Conservation (phyloP, 2,113 vertebrate genomes). For the Dasypus novemcinctus region DNA sequence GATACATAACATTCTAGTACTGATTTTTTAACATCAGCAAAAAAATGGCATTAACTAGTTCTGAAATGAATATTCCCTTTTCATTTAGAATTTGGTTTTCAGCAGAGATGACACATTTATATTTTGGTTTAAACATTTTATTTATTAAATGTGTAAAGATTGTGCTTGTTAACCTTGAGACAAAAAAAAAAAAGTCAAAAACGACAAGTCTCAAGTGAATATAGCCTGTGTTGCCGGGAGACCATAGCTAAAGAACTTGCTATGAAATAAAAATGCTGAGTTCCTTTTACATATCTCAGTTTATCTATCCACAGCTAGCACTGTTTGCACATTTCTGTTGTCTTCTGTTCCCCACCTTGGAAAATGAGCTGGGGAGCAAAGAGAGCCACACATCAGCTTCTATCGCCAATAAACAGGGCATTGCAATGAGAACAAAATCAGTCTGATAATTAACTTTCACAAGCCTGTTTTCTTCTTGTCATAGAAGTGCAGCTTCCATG, state of each 20-base stretch:
- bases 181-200: not conserved
- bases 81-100: not conserved
- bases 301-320: not conserved
- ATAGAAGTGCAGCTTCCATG: not conserved
- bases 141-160: not conserved
- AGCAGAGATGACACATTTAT: not conserved
- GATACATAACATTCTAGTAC: not conserved
- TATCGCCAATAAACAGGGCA: slow-evolving; percentile 20
- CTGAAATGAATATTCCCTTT: not conserved
- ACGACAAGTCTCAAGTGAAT: not conserved
- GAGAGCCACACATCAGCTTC: not conserved
- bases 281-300: not conserved
- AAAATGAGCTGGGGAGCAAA: slow-evolving; percentile 55
- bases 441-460: slow-evolving; percentile 57
- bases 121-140: not conserved
- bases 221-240: not conserved
- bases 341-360: not conserved
- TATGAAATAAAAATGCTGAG: not conserved
- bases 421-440: slow-evolving; percentile 51
- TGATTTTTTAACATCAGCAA: not conserved
- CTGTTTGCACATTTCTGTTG: not conserved
- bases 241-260: not conserved
- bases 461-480: slow-evolving; percentile 14
- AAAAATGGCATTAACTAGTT: not conserved
- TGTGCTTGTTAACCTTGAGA: not conserved